Conservation (phyloP, 2,888 invertebrate genomes). For the Corythucha ciliata region DNA sequence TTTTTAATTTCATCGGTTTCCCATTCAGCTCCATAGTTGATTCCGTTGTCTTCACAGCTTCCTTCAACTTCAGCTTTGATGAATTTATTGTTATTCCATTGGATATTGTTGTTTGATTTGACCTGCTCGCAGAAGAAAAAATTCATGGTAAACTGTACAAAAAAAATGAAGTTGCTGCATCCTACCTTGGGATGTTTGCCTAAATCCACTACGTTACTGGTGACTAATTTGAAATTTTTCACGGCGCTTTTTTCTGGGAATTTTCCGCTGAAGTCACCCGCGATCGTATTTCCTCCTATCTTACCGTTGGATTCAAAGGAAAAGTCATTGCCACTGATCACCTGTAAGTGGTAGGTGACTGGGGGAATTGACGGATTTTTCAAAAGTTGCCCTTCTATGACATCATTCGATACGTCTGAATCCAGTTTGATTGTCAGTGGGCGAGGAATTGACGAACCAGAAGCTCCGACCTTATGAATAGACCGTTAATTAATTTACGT, state of each 20-base stretch:
- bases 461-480: constrained; percentile 27
- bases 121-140: constrained; percentile 26
- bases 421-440: constrained; percentile 29
- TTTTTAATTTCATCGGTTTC: constrained; percentile 28
- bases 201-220: constrained; percentile 26
- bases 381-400: constrained; percentile 36
- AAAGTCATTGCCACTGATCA: constrained; percentile 25
- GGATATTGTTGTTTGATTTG: constrained; percentile 42
- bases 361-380: constrained; percentile 41
- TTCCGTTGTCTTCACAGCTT: constrained; percentile 24
- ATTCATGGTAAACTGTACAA: no score
- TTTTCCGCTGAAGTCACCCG: constrained; percentile 28
- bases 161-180: no score
- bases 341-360: constrained; percentile 21
- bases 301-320: constrained; percentile 28
- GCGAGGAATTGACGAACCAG: constrained; percentile 28
- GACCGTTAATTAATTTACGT: no score
- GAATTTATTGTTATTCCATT: constrained; percentile 47
- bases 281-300: constrained; percentile 23
- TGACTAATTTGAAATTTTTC: constrained; percentile 28
- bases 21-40: constrained; percentile 27
- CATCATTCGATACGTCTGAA: constrained; percentile 30
- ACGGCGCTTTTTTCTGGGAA: constrained; percentile 26
- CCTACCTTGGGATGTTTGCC: constrained; percentile 22
- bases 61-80: constrained; percentile 42